Percentiles rank a stretch among this genome's conserved stretches.
These are phyloP conservation scores for Agrochola circellaris DNA, from an alignment of 2,888 invertebrate genomes.

Conservation along the genomic window DNA sequence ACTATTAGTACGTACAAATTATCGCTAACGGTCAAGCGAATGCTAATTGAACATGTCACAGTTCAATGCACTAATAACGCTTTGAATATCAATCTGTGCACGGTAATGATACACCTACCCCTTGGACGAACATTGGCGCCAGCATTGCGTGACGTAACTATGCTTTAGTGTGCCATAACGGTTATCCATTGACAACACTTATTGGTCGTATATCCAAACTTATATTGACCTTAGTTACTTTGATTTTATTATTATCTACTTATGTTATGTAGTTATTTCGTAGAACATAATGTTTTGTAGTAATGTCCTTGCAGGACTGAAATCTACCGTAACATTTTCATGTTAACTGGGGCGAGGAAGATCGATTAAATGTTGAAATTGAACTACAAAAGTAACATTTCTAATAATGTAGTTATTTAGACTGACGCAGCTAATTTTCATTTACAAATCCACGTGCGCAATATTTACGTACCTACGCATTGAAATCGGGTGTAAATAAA, in stretches of 20 bases:
- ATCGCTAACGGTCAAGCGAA: constrained; percentile 75
- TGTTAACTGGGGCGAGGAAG: constrained; percentile 39
- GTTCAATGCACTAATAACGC: constrained; percentile 85
- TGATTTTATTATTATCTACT: not conserved
- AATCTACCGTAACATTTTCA: constrained; percentile 21
- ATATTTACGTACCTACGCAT: not conserved
- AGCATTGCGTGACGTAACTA: constrained; percentile 25
- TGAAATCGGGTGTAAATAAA: constrained; percentile 22
- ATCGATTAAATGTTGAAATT: constrained; percentile 24
- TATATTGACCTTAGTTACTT: not conserved
- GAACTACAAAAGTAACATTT: not conserved
- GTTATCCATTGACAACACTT: not conserved
- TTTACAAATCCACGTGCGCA: not conserved
- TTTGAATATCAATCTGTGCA: constrained; percentile 70
- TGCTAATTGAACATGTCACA: constrained; percentile 82
- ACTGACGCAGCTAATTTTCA: not conserved
- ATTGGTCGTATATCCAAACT: not conserved
- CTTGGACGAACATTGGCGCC: constrained; percentile 47
- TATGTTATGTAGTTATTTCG: not conserved
- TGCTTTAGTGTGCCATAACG: not conserved
- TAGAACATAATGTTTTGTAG: not conserved
- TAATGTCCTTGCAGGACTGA: constrained; percentile 4
- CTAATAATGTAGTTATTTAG: not conserved
- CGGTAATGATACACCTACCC: constrained; percentile 53
- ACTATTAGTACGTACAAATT: constrained; percentile 33